A percentile compares a stretch with the other conserved stretches of the same genome.
Conservation (phyloP, 2,113 vertebrate species). For the Rattus rattus region DNA sequence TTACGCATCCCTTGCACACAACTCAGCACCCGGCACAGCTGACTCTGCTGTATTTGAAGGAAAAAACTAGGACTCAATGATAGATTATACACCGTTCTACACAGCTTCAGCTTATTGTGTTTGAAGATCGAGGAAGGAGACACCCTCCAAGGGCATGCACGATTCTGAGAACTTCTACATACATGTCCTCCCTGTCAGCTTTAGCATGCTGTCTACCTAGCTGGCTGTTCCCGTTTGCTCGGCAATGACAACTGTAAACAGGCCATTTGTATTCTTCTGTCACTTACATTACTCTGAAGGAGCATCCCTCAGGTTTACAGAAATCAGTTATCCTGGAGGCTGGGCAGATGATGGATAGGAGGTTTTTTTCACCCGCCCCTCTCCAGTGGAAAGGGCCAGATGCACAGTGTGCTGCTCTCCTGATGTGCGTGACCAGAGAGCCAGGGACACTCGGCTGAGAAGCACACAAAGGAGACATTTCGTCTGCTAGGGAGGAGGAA, state of each 20-base stretch:
- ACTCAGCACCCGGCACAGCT: background rate
- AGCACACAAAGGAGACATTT: background rate
- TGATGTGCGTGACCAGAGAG: background rate
- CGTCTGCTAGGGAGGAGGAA: background rate
- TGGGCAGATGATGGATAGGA: slow-evolving; percentile 71
- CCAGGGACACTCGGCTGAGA: background rate
- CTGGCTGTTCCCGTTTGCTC: background rate
- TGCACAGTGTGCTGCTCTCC: background rate
- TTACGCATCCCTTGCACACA: background rate
- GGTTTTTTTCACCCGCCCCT: background rate
- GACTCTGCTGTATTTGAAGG: background rate
- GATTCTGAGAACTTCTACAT: background rate
- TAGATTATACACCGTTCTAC: background rate
- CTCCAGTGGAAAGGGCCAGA: slow-evolving; percentile 60
- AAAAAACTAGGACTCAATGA: background rate
- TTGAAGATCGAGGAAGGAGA: background rate
- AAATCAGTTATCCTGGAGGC: slow-evolving; percentile 72
- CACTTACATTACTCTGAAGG: slow-evolving; percentile 51
- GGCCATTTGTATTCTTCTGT: slow-evolving; percentile 78
- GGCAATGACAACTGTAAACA: slow-evolving; percentile 70
- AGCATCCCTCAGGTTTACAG: slow-evolving; percentile 70
- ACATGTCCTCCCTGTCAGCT: slow-evolving; percentile 23
- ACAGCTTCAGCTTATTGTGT: background rate
- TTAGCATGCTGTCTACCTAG: slow-evolving; percentile 52
- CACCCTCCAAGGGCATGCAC: slow-evolving; percentile 1